Base-by-base conservation (phyloP, 92 coral and sea anemone species). In the Epizoanthus scotinus region DNA sequence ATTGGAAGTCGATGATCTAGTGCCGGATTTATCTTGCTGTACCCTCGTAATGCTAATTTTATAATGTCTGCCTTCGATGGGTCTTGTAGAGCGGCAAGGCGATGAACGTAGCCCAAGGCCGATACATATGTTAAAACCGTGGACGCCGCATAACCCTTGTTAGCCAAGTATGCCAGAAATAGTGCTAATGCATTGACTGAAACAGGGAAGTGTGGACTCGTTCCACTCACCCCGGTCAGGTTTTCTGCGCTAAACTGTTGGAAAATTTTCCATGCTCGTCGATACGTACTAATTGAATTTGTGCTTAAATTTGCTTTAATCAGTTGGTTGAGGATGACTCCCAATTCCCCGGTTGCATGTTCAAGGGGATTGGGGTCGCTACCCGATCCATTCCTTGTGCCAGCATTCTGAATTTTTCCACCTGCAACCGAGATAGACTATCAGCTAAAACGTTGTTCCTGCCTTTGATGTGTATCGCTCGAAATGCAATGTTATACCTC, bases 381-480 rank as follows among this genome's bases (percentile, higher is more conserved):
- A 19, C 13, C 36, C 27, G 60, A 12, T 65, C 78, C 49, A 65
- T 44, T 12, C 19, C 18, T n/a, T 36, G 21, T 8, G 73, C 81
- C 74, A 50, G 24, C 9, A 15, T 18, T 26, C 27, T 63, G 86
- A 81, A 81, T 31, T 50, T 67, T 49, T 66, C 57, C 52, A 87
- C 83, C 90, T 87, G 90, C 20, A 87, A 77, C 34, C 81, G 84
- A 87, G 84, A 77, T 56, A 77, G 44, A 29, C 20, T 10, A 55
- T 86, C 84, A 84, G 88, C 88, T 10, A 77, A 36, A 0, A 20
- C 20, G 20, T 72, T 80, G 25, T 52, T 52, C 53, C n/a, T 79
- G 15, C 85, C 85, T 27, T 20, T 70, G 12, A 86, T 72, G 29
- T 81, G 82, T 53, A 65, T 52, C 44, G 86, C 89, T 26, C 77